phyloP scores from a whole-genome alignment of 2,888 invertebrate genomes.

The Pyrrhia umbra region DNA sequence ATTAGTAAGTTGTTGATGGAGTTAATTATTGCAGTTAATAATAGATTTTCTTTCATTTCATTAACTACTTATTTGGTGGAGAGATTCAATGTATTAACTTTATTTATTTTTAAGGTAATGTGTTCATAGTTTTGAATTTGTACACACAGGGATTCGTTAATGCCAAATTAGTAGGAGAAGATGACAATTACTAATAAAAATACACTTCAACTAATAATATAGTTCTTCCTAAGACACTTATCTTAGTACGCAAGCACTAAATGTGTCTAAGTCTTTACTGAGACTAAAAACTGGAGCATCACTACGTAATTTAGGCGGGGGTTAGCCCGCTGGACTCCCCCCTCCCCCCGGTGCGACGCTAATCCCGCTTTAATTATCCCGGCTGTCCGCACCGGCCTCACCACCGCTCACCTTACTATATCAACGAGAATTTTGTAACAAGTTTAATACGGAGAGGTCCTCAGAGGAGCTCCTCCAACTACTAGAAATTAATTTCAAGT shows the following conservation, averaged over 20 bases:
- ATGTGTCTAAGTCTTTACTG: neutral
- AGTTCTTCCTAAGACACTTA: neutral
- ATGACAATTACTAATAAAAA: too few species aligned
- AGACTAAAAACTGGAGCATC: constrained; percentile 1
- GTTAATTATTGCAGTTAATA: too few species aligned
- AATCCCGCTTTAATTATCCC: constrained; percentile 22
- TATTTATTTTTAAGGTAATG: too few species aligned
- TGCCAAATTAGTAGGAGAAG: too few species aligned
- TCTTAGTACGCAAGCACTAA: neutral
- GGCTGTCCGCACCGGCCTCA: constrained; percentile 6
- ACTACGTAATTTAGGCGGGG: neutral
- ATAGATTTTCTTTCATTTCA: too few species aligned
- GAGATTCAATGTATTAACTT: too few species aligned
- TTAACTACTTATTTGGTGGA: too few species aligned
- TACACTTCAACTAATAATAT: too few species aligned
- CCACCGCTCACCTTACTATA: constrained; percentile 4
- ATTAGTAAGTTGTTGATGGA: too few species aligned
- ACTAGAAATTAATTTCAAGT: constrained; percentile 8
- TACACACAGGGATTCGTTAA: too few species aligned
- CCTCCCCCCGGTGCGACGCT: constrained; percentile 1
- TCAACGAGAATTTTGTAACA: neutral
- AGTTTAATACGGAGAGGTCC: constrained; percentile 1
- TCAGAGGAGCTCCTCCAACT: neutral
- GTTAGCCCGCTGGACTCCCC: neutral
- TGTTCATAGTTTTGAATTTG: too few species aligned